Conservation (phyloP, 2,113 vertebrate genomes). For the Cynoglossus semilaevis region DNA sequence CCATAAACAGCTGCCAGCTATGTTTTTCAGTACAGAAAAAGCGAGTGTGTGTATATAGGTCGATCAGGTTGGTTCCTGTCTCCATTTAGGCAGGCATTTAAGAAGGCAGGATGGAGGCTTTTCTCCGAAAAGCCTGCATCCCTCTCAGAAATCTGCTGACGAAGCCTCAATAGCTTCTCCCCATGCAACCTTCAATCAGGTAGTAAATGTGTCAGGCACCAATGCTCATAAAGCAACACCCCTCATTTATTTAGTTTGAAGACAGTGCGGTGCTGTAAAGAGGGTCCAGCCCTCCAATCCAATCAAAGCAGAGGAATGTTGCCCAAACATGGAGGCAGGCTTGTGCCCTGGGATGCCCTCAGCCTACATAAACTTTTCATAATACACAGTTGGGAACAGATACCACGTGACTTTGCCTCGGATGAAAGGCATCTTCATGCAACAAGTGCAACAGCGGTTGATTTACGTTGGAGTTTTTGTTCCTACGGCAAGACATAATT, state of each 20-base stretch:
- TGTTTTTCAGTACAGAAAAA: slow-evolving; percentile 20
- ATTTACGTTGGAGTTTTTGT: too few species aligned
- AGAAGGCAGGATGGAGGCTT: slow-evolving; percentile 16
- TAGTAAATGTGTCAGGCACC: slow-evolving; percentile 60
- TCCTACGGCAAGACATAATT: too few species aligned
- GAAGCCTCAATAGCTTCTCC: slow-evolving; percentile 8
- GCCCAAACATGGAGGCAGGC: neutral
- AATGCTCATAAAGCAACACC: slow-evolving; percentile 57
- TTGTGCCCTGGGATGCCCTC: slow-evolving; percentile 5
- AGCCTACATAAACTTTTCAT: neutral
- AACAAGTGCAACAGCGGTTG: too few species aligned
- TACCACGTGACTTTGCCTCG: too few species aligned
- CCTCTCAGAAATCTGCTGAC: slow-evolving; percentile 37
- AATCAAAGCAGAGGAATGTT: slow-evolving; percentile 34
- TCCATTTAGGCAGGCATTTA: too few species aligned
- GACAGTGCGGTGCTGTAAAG: slow-evolving; percentile 11
- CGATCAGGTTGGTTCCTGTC: slow-evolving; percentile 46
- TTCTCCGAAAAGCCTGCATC: slow-evolving; percentile 19
- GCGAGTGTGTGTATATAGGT: slow-evolving; percentile 18
- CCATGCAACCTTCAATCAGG: slow-evolving; percentile 58
- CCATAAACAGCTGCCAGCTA: slow-evolving; percentile 12
- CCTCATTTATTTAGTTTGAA: slow-evolving; percentile 45
- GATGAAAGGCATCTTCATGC: too few species aligned
- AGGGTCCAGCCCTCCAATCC: slow-evolving; percentile 2
- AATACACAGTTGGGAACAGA: neutral